phyloP scores from a whole-genome alignment of 35 echinoderm and acorn worm species.

The Hemicentrotus pulcherrimus region DNA sequence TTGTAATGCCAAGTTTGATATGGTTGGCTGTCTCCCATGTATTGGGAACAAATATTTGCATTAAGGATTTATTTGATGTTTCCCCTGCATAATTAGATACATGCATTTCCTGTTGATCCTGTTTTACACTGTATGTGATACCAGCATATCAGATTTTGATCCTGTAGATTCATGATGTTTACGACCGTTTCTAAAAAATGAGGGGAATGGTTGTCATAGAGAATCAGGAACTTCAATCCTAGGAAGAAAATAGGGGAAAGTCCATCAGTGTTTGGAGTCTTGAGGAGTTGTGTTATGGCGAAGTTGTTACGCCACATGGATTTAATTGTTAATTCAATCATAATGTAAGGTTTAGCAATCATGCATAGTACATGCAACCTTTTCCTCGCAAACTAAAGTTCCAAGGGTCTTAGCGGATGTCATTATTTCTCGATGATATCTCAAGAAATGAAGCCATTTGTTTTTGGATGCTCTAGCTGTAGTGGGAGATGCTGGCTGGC shows the following conservation, averaged over 20 bases:
- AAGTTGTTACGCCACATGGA: not conserved
- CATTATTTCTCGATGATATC: slow-evolving; percentile 13
- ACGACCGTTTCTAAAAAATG: not conserved
- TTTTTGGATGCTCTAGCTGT: not conserved
- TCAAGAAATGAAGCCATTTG: slow-evolving; percentile 18
- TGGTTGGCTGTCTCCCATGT: not conserved
- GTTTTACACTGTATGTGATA: not conserved
- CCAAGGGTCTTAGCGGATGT: slow-evolving; percentile 6
- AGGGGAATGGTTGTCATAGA: not conserved
- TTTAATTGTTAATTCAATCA: slow-evolving; percentile 27
- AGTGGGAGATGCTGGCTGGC: not conserved
- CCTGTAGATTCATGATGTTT: not conserved
- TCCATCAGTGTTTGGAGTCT: not conserved
- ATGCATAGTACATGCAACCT: slow-evolving; percentile 25
- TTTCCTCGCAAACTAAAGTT: not conserved
- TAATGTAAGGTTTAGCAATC: not conserved
- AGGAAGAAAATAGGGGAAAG: not conserved
- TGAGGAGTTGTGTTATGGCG: not conserved
- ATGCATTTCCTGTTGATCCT: not conserved
- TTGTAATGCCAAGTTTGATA: not conserved
- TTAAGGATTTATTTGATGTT: not conserved
- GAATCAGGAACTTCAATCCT: not conserved
- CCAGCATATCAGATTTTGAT: not conserved
- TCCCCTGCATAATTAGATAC: not conserved
- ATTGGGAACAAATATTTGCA: not conserved